These are phyloP conservation scores for Umimayanthus chanpuru DNA, from an alignment of 92 coral and sea anemone species.

Conservation along the genomic window DNA sequence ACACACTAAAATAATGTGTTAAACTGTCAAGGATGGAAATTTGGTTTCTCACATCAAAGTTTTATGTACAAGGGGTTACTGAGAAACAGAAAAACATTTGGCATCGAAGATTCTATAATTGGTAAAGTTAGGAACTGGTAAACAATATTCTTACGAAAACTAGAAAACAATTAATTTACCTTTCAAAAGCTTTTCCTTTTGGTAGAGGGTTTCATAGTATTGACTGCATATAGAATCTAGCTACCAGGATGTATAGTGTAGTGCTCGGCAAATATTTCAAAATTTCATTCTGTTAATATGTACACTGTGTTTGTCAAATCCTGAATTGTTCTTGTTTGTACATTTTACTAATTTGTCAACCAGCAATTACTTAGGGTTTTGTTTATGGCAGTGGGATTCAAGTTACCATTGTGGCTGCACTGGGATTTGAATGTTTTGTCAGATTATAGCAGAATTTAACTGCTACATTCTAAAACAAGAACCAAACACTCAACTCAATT, in stretches of 20 bases:
- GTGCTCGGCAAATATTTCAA: too few species aligned
- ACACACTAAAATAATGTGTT: conserved; percentile 11
- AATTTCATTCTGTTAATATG: too few species aligned
- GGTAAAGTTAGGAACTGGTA: not conserved
- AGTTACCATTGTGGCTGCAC: not conserved
- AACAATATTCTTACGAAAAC: not conserved
- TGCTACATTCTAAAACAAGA: not conserved
- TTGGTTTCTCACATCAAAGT: not conserved
- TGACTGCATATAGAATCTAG: too few species aligned
- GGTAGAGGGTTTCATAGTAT: not conserved
- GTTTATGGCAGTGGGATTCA: not conserved
- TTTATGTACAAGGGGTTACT: not conserved
- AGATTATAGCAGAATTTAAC: not conserved
- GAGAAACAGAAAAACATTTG: not conserved
- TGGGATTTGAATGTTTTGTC: not conserved
- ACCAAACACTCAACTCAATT: not conserved
- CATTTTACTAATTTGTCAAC: too few species aligned
- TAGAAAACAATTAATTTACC: not conserved
- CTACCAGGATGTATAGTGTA: too few species aligned
- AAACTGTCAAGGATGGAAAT: not conserved
- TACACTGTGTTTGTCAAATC: too few species aligned
- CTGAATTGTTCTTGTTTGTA: too few species aligned
- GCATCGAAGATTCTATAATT: too few species aligned
- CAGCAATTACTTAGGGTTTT: not conserved
- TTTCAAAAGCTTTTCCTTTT: not conserved